Conservation (phyloP, 2,113 vertebrate species). For the mouse (Mus musculus) region DNA sequence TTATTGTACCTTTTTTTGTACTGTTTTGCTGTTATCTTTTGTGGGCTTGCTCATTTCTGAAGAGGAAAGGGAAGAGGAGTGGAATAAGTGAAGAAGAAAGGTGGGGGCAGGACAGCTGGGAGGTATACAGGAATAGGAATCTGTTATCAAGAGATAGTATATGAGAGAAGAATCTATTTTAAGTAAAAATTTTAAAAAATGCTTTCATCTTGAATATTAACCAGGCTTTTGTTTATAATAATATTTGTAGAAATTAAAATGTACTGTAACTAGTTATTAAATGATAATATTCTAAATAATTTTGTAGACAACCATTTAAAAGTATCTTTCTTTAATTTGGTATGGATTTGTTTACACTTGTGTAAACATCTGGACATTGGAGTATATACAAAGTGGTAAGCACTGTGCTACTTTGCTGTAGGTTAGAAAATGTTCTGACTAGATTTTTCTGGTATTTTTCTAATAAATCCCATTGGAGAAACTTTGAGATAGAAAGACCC, state of each 20-base stretch:
- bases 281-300: neutral
- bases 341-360: neutral
- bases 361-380: neutral
- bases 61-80: neutral
- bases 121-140: neutral
- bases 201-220: neutral
- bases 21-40: neutral
- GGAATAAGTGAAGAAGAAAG: neutral
- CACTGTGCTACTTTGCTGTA: neutral
- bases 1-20: neutral
- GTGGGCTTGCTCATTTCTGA: neutral
- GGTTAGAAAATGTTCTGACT: slow-evolving; percentile 47
- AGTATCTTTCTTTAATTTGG: neutral
- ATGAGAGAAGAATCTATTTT: neutral
- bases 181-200: neutral
- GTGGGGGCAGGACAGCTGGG: fast-evolving
- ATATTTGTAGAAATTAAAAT: neutral
- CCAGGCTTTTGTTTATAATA: neutral
- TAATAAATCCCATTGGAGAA: slow-evolving; percentile 43
- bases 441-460: neutral
- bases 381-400: neutral
- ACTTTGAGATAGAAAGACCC: neutral
- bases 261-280: neutral
- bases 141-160: neutral
- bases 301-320: neutral